Evolutionary conservation across 1,140 invertebrate genomes (phyloP), one percentile per base, ranked within the genome.

Genomic region (Bombus breviceps): DNA sequence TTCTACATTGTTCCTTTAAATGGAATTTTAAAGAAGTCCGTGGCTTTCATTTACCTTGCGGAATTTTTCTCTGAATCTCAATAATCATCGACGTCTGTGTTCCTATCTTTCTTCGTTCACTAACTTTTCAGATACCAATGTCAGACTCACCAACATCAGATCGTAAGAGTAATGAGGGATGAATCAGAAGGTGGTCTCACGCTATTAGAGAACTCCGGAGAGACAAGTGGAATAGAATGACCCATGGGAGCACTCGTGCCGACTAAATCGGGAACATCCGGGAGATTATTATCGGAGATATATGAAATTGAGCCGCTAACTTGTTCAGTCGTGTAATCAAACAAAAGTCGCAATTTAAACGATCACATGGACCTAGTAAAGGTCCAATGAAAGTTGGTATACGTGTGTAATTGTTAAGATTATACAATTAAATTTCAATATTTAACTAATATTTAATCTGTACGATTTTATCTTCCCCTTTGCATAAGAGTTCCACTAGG

Each of bases 281-380:
- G 69, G 5, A 39, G 77, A 81, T 85, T 85, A 81, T 85, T 81
- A 85, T 85, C 83, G 69, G 73, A 85, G 83, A 85, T 81, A 66
- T 85, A 85, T 68, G 76, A 85, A 85, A 41, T 74, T 43, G 41
- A 74, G 47, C 57, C 12, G 32, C 57, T 74, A 80, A 81, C 69
- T 85, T 47, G 83, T 57, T 73, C 41, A 59, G 15, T 57, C 34
- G 57, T 62, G 64, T 78, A 69, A 83, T 66, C 53, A 12, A 47
- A n/a, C 28, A 59, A 76, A 53, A 39, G 10, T 53, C 15, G 18
- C 18, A 32, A 57, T 76, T 76, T 32, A 53, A 74, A 25, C 34
- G 69, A 43, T 28, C 1, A 9, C 43, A 25, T 12, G 12, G 5
- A 18, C 15, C 2, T 69, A 69, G 18, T 22, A 22, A 53, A 22